Conservation (phyloP, 30 jellyfish, hydroid and myxozoan genomes). For the Turritopsis dohrnii region DNA sequence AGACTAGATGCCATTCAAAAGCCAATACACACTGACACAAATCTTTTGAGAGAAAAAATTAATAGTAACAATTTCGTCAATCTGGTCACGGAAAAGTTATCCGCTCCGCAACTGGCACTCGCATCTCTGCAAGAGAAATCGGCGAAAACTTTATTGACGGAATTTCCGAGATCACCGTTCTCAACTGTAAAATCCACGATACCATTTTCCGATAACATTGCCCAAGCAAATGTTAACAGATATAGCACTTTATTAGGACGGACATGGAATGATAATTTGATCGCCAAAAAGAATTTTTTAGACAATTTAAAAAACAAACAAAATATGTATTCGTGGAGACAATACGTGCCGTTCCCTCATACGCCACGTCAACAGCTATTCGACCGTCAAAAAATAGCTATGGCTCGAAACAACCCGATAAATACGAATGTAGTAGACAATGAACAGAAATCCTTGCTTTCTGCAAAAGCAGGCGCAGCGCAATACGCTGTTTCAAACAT, state of each 20-base stretch:
- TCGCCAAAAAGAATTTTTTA: slow-evolving; percentile 13
- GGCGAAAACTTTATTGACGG: slow-evolving; percentile 17
- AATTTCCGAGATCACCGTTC: slow-evolving; percentile 35
- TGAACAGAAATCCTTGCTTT: slow-evolving; percentile 16
- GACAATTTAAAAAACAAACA: not conserved
- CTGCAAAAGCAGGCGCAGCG: slow-evolving; percentile 37
- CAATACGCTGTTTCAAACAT: slow-evolving; percentile 12
- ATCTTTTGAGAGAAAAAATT: not conserved
- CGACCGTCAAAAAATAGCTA: not conserved
- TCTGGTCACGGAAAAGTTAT: not conserved
- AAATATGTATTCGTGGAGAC: slow-evolving; percentile 57
- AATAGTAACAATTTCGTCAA: not conserved
- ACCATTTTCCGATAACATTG: not conserved
- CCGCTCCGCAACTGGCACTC: slow-evolving; percentile 29
- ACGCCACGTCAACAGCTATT: not conserved
- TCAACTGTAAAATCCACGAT: slow-evolving; percentile 8
- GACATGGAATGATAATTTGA: not conserved
- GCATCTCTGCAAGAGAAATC: slow-evolving; percentile 14
- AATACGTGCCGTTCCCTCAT: slow-evolving; percentile 59
- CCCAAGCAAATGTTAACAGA: not conserved
- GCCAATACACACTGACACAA: not conserved
- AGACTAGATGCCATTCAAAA: not conserved
- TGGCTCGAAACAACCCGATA: not conserved
- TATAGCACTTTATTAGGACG: not conserved
- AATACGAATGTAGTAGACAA: not conserved